These are phyloP conservation scores for Heliocidaris erythrogramma DNA, from an alignment of 35 echinoderm and acorn worm genomes.

Conservation along the genomic window DNA sequence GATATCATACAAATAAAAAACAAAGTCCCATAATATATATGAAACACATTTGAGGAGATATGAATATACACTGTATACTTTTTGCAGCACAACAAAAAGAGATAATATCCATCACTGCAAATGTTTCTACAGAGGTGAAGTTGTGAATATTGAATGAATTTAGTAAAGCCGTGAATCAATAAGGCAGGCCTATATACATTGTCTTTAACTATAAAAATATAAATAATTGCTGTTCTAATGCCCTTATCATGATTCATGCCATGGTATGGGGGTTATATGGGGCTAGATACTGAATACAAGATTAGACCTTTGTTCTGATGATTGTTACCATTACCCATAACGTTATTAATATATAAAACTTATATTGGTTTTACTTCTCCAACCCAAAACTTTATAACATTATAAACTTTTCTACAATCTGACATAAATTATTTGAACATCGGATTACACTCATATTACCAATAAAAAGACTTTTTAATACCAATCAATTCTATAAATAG, in stretches of 20 bases:
- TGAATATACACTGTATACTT: background rate
- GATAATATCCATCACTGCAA: too few relatives aligned
- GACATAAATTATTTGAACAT: background rate
- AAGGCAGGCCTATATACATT: background rate
- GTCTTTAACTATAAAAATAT: too few relatives aligned
- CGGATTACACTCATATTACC: background rate
- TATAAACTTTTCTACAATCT: background rate
- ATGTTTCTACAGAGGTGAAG: too few relatives aligned
- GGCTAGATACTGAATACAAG: background rate
- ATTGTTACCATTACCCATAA: background rate
- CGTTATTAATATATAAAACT: background rate
- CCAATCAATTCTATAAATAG: background rate
- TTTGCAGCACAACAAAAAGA: background rate
- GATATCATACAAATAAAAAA: background rate
- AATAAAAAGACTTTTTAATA: background rate
- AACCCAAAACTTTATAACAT: background rate
- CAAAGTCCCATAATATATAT: background rate
- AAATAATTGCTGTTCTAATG: too few relatives aligned
- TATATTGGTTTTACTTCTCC: background rate
- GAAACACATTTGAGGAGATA: background rate
- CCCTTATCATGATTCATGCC: too few relatives aligned
- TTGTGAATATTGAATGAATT: too few relatives aligned
- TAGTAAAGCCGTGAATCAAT: background rate
- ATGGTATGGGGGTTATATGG: too few relatives aligned
- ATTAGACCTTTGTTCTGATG: background rate